A percentile compares a stretch with the other conserved stretches of the same genome.
Evolutionary conservation across 2,797 vertebrate species (phyloP).

Genomic region (Chaetophractus vellerosus): DNA sequence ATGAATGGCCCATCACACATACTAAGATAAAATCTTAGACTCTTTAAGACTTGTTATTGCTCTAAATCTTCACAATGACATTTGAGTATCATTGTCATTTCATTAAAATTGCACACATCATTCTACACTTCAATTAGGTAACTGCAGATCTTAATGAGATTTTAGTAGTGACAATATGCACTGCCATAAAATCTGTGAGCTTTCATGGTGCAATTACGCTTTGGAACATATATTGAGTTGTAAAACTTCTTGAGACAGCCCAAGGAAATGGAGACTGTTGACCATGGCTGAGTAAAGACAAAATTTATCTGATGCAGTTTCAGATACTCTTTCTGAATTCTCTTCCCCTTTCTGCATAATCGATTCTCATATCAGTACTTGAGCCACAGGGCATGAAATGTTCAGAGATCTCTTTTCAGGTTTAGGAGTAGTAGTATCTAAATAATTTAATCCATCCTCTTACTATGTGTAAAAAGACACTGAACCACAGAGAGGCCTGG

Average conservation of each 20-base stretch:
- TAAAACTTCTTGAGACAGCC: constrained; percentile 1
- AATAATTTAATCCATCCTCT: constrained; percentile 16
- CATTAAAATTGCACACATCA: constrained; percentile 68
- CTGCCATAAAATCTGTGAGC: constrained; percentile 44
- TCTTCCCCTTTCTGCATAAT: neutral
- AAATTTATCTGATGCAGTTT: neutral
- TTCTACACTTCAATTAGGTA: constrained; percentile 76
- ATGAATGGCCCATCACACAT: neutral
- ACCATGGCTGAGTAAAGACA: neutral
- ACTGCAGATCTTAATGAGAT: constrained; percentile 76
- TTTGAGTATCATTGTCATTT: constrained; percentile 61
- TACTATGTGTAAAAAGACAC: neutral
- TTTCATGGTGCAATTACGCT: constrained; percentile 54
- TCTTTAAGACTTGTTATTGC: constrained; percentile 55
- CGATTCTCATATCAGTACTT: neutral
- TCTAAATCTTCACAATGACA: constrained; percentile 63
- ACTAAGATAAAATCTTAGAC: constrained; percentile 35
- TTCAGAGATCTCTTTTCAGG: neutral
- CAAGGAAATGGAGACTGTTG: neutral
- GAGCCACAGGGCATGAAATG: neutral
- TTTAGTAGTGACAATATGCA: constrained; percentile 69
- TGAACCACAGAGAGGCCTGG: neutral
- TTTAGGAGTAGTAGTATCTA: neutral
- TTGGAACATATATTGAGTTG: neutral
- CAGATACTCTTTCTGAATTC: neutral